Percentiles rank a stretch among this genome's conserved stretches.
Evolutionary conservation across 2,888 invertebrate genomes (phyloP).

Genomic region (Apodemia zela): DNA sequence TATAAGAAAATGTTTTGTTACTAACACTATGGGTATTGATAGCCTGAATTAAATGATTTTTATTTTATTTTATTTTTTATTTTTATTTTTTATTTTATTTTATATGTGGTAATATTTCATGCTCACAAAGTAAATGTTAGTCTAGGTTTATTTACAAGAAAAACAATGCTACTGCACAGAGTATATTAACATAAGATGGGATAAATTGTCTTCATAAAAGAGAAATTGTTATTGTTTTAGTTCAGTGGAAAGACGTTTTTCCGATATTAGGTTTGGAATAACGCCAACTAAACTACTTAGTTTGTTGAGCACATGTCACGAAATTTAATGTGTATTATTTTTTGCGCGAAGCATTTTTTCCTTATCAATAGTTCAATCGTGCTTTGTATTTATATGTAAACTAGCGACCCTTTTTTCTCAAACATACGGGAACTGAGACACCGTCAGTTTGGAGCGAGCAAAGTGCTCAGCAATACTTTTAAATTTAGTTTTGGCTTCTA

Average conservation of each 20-base stretch:
- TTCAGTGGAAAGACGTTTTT: slow-evolving; percentile 14
- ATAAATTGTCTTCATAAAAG: slow-evolving; percentile 8
- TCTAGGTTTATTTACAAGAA: too few relatives aligned
- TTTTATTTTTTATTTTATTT: too few relatives aligned
- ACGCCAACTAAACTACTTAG: slow-evolving; percentile 20
- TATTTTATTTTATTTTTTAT: too few relatives aligned
- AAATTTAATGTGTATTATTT: slow-evolving; percentile 20
- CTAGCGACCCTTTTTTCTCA: neutral
- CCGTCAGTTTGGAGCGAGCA: too few relatives aligned
- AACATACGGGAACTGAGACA: too few relatives aligned
- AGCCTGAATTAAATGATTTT: too few relatives aligned
- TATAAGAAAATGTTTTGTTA: too few relatives aligned
- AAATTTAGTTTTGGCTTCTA: too few relatives aligned
- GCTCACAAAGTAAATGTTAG: too few relatives aligned
- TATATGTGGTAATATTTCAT: too few relatives aligned
- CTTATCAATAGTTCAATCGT: slow-evolving; percentile 16
- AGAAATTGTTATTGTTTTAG: slow-evolving; percentile 12
- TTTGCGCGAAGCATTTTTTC: neutral
- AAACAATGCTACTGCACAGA: neutral
- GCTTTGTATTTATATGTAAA: neutral
- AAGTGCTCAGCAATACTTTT: too few relatives aligned
- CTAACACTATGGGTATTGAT: too few relatives aligned
- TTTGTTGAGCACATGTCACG: slow-evolving; percentile 19
- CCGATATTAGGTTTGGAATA: slow-evolving; percentile 17
- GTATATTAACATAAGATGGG: neutral